Evolutionary conservation across 2,113 vertebrate genomes (phyloP).

Genomic region (Azemiops feae): DNA sequence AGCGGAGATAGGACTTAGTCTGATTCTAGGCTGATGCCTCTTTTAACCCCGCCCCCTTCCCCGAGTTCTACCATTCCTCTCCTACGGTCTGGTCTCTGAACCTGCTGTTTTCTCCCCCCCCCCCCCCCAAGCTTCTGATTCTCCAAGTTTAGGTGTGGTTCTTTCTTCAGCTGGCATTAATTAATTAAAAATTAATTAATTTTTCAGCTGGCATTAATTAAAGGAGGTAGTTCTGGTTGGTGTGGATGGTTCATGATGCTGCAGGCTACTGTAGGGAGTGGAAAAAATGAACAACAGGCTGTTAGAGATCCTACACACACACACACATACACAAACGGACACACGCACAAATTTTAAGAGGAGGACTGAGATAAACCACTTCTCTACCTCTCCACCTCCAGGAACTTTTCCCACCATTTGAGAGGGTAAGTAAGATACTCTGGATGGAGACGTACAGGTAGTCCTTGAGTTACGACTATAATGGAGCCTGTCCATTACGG

Average conservation of each 20-base stretch:
- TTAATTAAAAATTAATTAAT: no score
- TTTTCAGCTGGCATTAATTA: no score
- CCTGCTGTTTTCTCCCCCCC: neutral
- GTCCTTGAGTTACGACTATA: no score
- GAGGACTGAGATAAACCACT: no score
- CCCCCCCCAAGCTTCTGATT: neutral
- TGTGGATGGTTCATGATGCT: no score
- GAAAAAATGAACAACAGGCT: neutral
- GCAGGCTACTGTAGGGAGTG: neutral
- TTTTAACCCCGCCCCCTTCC: neutral
- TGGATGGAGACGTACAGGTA: no score
- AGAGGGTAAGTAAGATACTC: neutral
- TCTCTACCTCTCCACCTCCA: no score
- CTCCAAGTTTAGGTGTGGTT: neutral
- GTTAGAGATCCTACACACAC: no score
- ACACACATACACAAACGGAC: no score
- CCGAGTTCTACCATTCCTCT: neutral
- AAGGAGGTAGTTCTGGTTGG: neutral
- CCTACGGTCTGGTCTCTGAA: neutral
- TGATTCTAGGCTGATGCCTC: neutral
- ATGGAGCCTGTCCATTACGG: no score
- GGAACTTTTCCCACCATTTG: neutral
- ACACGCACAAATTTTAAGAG: no score
- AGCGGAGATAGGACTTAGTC: no score
- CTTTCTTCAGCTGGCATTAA: neutral